Percentiles rank a stretch among this genome's conserved stretches.
Conservation (phyloP, 30 jellyfish, hydroid and myxozoan species). For the Aurelia sp. region DNA sequence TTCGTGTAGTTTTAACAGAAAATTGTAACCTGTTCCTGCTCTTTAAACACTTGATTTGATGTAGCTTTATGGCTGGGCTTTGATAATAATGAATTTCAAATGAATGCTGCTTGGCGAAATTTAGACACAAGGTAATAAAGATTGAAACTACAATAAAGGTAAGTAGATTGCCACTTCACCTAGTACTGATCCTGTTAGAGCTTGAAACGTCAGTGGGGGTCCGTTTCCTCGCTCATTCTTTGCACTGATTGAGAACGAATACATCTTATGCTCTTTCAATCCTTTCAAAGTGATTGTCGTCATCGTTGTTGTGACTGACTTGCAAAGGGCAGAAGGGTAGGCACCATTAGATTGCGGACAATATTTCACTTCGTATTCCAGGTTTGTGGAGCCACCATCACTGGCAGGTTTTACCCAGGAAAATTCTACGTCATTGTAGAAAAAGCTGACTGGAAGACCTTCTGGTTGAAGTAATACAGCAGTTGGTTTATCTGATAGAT, state of each 20-base stretch:
- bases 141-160: not conserved
- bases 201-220: too few relatives aligned
- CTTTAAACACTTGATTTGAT: too few relatives aligned
- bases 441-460: constrained; percentile 8
- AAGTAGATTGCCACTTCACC: not conserved
- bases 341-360: constrained; percentile 13
- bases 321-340: constrained; percentile 2
- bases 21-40: too few relatives aligned
- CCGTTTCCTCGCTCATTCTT: constrained; percentile 14
- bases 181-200: too few relatives aligned
- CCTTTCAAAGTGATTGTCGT: constrained; percentile 19
- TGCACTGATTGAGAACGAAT: constrained; percentile 11
- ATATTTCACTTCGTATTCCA: constrained; percentile 19
- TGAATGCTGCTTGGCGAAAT: too few relatives aligned
- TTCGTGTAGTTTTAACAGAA: too few relatives aligned
- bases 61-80: too few relatives aligned
- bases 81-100: too few relatives aligned
- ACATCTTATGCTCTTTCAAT: constrained; percentile 22
- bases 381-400: constrained; percentile 33
- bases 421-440: not conserved
- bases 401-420: constrained; percentile 41
- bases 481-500: not conserved
- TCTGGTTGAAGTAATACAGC: not conserved
- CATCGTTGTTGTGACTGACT: not conserved
- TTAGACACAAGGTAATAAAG: too few relatives aligned